These are phyloP conservation scores for Bagarius yarrelli DNA, from an alignment of 2,113 vertebrate species.

Conservation along the genomic window DNA sequence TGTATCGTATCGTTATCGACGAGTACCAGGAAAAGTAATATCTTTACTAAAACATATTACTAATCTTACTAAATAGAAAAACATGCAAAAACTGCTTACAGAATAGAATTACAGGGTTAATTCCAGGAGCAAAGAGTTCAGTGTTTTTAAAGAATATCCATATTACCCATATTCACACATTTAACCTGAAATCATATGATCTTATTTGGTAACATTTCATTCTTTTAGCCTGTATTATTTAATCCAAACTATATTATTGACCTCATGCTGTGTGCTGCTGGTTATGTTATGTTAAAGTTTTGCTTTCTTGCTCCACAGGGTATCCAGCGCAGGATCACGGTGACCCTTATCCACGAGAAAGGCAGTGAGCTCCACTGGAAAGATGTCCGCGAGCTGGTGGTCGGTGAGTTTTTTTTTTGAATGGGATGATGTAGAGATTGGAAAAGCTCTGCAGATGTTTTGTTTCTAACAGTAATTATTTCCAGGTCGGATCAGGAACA, in stretches of 20 bases:
- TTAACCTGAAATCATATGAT: not conserved
- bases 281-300: not conserved
- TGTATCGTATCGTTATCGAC: too few species aligned
- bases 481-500: constrained; percentile 89
- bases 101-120: not conserved
- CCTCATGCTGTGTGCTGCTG: not conserved
- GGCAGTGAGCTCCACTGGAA: constrained; percentile 97
- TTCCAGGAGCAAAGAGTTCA: not conserved
- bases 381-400: constrained; percentile 93
- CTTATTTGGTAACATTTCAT: too few species aligned
- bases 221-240: not conserved
- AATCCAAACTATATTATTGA: not conserved
- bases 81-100: not conserved
- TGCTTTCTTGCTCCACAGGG: constrained; percentile 73
- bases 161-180: not conserved
- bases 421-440: not conserved
- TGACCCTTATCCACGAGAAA: constrained; percentile 96
- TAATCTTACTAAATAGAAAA: not conserved
- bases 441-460: not conserved
- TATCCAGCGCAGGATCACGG: constrained; percentile 92
- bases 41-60: too few species aligned
- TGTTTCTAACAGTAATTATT: not conserved
- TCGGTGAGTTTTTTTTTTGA: constrained; percentile 78
- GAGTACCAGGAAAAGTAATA: too few species aligned
- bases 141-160: too few species aligned